Base-by-base conservation (phyloP, 2,888 invertebrate species). In the Abscondita cerata region DNA sequence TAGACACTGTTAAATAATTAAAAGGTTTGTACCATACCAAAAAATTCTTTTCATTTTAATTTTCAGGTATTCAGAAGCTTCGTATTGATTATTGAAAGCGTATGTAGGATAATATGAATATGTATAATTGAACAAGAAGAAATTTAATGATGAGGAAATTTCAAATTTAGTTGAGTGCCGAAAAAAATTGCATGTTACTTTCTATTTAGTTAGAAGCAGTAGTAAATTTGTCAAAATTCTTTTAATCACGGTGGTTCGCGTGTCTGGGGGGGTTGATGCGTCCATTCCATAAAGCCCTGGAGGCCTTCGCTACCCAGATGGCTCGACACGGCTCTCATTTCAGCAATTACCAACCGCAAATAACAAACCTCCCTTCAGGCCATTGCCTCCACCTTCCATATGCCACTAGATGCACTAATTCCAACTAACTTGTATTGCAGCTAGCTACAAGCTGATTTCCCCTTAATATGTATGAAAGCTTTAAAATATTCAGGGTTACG, bases 151-250 rank as follows among this genome's bases (percentile, higher is more conserved):
- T 18, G 44, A 18, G 18, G 18, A 44, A 44, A 18, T 16, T 44
- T 16, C 44, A 44, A 44, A 44, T 44, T 44, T 44, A 15, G 44
- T 44, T 9, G 18, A 44, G 18, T 12, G 41, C 8, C 13, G 38
- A 15, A 44, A 44, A 48, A 48, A 48, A 13, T 54, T 33, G 44
- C 54, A 44, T 44, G 54, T 18, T 12, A 15, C 13, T 13, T 16
- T 51, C n/a, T 72, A 71, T 72, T 72, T 72, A 72, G 66, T 59
- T 62, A 64, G 56, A 50, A 54, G 64, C 63, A 72, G 69, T 72
- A 72, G 68, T 71, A 72, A 73, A 73, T 73, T 74, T 72, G 72
- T 71, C 68, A 69, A 73, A 74, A 71, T 71, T 72, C 72, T 69
- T 69, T 69, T 70, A 70, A 67, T 70, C 68, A 66, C 64, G 65